These are phyloP conservation scores for Agrochola circellaris DNA, from an alignment of 2,888 invertebrate species.

Conservation along the genomic window DNA sequence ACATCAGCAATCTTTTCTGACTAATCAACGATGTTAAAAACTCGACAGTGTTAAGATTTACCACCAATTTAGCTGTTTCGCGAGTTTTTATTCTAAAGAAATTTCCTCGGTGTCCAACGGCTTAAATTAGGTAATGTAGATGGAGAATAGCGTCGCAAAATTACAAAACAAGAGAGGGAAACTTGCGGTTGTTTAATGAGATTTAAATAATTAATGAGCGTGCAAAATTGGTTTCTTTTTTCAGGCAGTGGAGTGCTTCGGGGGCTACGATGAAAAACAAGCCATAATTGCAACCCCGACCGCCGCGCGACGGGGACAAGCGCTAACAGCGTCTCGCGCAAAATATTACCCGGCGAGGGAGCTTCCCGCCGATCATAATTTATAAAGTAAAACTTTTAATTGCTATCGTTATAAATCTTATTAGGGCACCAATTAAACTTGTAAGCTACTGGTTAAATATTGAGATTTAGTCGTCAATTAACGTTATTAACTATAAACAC, in stretches of 20 bases:
- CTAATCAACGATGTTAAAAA: constrained; percentile 44
- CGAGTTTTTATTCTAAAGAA: constrained; percentile 59
- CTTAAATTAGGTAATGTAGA: constrained; percentile 79
- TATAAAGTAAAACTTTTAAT: constrained; percentile 83
- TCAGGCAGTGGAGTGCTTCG: constrained; percentile 80
- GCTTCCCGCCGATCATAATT: constrained; percentile 75
- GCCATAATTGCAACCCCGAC: constrained; percentile 86
- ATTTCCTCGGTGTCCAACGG: constrained; percentile 76
- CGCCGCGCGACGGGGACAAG: constrained; percentile 74
- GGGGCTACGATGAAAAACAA: constrained; percentile 86
- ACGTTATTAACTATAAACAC: not conserved
- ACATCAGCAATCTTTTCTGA: constrained; percentile 22
- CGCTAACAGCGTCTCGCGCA: constrained; percentile 59
- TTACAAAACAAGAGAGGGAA: constrained; percentile 84
- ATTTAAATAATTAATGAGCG: constrained; percentile 91
- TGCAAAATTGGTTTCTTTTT: constrained; percentile 89
- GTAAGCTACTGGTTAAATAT: constrained; percentile 58
- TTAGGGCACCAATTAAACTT: constrained; percentile 78
- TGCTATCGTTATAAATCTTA: constrained; percentile 79
- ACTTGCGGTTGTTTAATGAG: constrained; percentile 89
- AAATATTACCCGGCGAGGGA: constrained; percentile 71
- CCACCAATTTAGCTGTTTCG: constrained; percentile 39
- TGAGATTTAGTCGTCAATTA: constrained; percentile 40
- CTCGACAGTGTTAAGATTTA: constrained; percentile 58
- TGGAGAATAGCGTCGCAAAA: constrained; percentile 80